Base-by-base conservation (phyloP, 2,113 vertebrate species). In the Acanthochromis polyacanthus region DNA sequence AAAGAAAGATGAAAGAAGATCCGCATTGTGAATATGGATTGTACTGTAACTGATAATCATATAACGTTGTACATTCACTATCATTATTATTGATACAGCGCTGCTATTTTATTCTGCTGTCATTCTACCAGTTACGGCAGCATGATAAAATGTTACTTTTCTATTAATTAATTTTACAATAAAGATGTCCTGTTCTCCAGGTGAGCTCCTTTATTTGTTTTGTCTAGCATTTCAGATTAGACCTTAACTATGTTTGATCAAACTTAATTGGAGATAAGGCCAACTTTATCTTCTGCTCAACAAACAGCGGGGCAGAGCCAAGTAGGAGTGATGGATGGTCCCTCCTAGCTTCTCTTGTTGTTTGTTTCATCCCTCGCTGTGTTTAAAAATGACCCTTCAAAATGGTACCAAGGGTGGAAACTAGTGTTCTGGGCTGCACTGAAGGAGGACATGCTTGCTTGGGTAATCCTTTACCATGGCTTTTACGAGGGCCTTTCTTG, bases 371-470 rank as follows among this genome's bases (percentile, higher is more conserved):
- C 75, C 66, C 82, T 86, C 36, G 83, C 89, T 86, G 90, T 90
- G 85, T 91, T 92, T 92, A 91, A 92, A 94, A 95, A 93, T 86
- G 90, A 93, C 89, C 92, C 91, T 90, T 94, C 90, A 91, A 87
- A 90, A 85, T 19, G 45, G 82, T 77, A 76, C 81, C 71, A 90
- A 77, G 87, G 88, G 84, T 86, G 91, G 83, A 91, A 90, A 88
- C 80, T 61, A 30, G 78, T 82, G 85, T 87, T 88, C 80, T 80
- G 32, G 10, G 20, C 79, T 78, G 77, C 23, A 75, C 75, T 70
- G 78, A 72, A 84, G 75, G 90, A 88, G 87, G 75, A 91, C 84
- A 90, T 82, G 89, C 83, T 77, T 81, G 79, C 90, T 82, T 88
- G 82, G 55, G 79, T 88, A 88, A 93, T 93, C 88, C 68, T 87